phyloP scores from a whole-genome alignment of 2,888 invertebrate species.

The Colletes collaris region DNA sequence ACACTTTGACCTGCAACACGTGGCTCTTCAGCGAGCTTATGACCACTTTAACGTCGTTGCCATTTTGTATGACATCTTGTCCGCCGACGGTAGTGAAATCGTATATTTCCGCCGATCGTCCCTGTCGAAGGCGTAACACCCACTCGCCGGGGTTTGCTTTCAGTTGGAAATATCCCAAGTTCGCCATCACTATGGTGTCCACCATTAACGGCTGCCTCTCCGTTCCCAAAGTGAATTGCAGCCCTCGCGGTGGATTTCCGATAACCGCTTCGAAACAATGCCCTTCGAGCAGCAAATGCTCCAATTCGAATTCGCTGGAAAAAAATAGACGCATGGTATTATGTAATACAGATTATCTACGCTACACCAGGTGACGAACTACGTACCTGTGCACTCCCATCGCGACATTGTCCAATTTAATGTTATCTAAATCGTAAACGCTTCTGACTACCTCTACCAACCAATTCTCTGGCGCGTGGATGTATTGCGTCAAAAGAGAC shows the following conservation, averaged over 20 bases:
- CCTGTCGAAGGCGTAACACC: constrained; percentile 94
- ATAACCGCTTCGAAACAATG: constrained; percentile 97
- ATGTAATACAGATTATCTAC: neutral
- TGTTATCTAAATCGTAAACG: constrained; percentile 98
- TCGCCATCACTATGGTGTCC: constrained; percentile 99
- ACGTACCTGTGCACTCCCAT: constrained; percentile 92
- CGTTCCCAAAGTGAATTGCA: constrained; percentile 97
- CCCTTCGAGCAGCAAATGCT: constrained; percentile 96
- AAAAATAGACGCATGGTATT: neutral
- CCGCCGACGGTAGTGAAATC: constrained; percentile 88
- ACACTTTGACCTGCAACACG: constrained; percentile 95
- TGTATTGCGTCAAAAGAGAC: constrained; percentile 94
- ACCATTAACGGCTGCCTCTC: constrained; percentile 90
- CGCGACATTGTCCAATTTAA: constrained; percentile 95
- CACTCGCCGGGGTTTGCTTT: constrained; percentile 99
- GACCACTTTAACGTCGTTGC: constrained; percentile 87
- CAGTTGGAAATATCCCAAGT: constrained; percentile 98
- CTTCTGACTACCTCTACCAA: constrained; percentile 96
- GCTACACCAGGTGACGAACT: neutral
- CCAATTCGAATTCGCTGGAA: constrained; percentile 96
- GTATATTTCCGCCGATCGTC: constrained; percentile 97
- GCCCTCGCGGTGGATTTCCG: constrained; percentile 97
- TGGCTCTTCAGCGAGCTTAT: constrained; percentile 94
- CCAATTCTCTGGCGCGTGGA: constrained; percentile 98
- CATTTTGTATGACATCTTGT: constrained; percentile 83